phyloP scores from a whole-genome alignment of 2,888 invertebrate genomes.

The Caenorhabditis angaria region DNA sequence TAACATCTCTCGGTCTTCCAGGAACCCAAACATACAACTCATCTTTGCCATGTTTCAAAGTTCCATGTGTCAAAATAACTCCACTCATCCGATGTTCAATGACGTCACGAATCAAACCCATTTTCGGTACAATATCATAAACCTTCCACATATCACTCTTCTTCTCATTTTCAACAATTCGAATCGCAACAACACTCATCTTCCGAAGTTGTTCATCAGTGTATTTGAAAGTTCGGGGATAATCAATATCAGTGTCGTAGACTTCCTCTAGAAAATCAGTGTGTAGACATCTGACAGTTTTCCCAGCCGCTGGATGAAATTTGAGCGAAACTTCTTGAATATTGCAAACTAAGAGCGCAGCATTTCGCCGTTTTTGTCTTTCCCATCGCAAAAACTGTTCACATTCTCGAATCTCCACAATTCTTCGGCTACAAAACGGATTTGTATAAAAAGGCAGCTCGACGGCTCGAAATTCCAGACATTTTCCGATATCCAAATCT shows the following conservation, averaged over 20 bases:
- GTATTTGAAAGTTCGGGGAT: background rate
- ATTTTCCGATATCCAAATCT: background rate
- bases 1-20: background rate
- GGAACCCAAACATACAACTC: slow-evolving; percentile 6
- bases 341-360: background rate
- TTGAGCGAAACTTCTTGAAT: background rate
- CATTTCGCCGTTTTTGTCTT: background rate
- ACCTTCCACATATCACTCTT: background rate
- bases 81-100: no score
- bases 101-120: no score
- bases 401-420: background rate
- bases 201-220: background rate
- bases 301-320: background rate
- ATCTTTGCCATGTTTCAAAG: background rate
- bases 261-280: background rate
- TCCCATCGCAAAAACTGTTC: background rate
- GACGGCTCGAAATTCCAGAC: background rate
- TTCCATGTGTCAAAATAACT: background rate
- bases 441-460: background rate
- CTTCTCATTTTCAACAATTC: background rate
- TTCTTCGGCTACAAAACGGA: background rate
- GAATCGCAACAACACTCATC: background rate
- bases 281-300: background rate
- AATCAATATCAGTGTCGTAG: background rate
- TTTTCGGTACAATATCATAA: background rate